Evolutionary conservation across 2,113 vertebrate species (phyloP), one percentile per base, ranked within the genome.

Genomic region (human (Homo sapiens)): DNA sequence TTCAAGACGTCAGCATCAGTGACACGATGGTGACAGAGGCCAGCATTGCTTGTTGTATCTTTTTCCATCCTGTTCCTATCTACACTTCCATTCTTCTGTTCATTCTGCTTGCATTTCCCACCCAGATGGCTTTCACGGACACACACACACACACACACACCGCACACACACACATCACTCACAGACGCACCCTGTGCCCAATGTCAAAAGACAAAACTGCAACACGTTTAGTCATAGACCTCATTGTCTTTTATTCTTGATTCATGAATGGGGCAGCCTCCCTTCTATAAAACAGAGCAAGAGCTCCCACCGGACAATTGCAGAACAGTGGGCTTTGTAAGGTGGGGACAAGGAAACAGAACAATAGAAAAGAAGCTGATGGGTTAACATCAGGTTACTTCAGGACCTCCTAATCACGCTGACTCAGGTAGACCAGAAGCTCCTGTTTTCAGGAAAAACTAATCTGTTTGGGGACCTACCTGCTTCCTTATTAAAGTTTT

Each of bases 1-100:
- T 64, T 70, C 40, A 50, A 50, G 35, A 43, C 4, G 1, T 14
- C 72, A 13, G 3, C 0, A 0, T 57, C 30, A 43, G 55, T 23
- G n/a, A 27, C 18, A 14, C 3, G 1, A 6, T 3, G 30, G 52
- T 45, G 72, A 23, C 61, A 35, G 22, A 52, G 61, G 59, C 57
- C 66, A 48, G 83, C 14, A 30, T 68, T 68, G 32, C 14, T 45
- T 64, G 25, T 64, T 27, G 61, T 30, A 5, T 11, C 23, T 64
- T 64, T 30, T 64, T 27, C 25, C 61, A 64, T 30, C 61, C 61
- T 27, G 61, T 52, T 64, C 61, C 61, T 27, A 12, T 64, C 61
- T 27, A 64, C 61, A 57, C 55, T 57, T 57, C 50, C 23, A 8
- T 64, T 64, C 59, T 27, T 64, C 59, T 64, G 59, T 25, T 27